A percentile compares a stretch with the other conserved stretches of the same genome.
Evolutionary conservation across 2,113 vertebrate species (phyloP).

Genomic region (Neoarius graeffei): DNA sequence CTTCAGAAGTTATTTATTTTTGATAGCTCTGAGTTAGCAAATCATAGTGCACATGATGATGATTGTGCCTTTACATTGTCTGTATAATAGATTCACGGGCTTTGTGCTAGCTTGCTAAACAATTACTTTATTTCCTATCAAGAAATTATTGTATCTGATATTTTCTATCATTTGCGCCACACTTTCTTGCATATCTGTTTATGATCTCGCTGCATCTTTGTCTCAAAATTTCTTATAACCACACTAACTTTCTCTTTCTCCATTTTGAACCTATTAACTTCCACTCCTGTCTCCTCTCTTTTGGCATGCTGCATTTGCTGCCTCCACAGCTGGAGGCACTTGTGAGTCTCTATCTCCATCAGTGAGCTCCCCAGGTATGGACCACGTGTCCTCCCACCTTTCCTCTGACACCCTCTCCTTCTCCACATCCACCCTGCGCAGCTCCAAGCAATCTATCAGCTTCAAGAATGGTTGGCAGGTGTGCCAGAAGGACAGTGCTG

Average conservation of each 20-base stretch:
- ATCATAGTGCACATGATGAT: not conserved
- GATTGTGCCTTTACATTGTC: not conserved
- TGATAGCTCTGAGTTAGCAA: not conserved
- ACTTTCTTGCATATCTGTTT: not conserved
- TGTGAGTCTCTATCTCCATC: slow-evolving; percentile 82
- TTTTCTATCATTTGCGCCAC: not conserved
- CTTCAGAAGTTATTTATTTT: not conserved
- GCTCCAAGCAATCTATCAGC: slow-evolving; percentile 79
- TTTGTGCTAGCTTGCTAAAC: not conserved
- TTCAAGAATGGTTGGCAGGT: slow-evolving; percentile 89
- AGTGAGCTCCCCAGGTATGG: slow-evolving; percentile 80
- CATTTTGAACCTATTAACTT: slow-evolving; percentile 81
- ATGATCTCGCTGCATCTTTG: not conserved
- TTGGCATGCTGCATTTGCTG: slow-evolving; percentile 89
- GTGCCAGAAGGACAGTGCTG: slow-evolving; percentile 79
- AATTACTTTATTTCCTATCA: not conserved
- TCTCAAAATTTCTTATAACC: not conserved
- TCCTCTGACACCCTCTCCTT: slow-evolving; percentile 72
- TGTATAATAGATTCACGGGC: not conserved
- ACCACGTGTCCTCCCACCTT: slow-evolving; percentile 76
- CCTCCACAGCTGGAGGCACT: slow-evolving; percentile 88
- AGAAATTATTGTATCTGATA: not conserved
- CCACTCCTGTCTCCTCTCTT: slow-evolving; percentile 81
- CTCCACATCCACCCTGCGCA: slow-evolving; percentile 68
- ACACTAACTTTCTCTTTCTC: slow-evolving; percentile 59